Evolutionary conservation across 37 sponge, comb jelly and placozoan genomes (phyloP), one percentile per base, ranked within the genome.

Genomic region (Theonella swinhoei): DNA sequence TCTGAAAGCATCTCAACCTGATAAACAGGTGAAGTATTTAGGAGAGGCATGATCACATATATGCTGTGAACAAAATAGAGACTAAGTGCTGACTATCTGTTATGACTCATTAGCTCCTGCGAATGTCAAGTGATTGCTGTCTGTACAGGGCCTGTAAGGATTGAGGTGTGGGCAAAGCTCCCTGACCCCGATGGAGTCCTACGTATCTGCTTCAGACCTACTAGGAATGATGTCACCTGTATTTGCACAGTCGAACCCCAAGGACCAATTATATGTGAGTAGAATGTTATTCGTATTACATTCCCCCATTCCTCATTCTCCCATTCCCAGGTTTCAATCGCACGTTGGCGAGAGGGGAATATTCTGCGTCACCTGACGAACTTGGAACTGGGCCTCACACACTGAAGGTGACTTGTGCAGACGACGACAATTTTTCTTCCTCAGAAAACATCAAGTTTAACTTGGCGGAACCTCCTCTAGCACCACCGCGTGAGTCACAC

Each of bases 61-160:
- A n/a, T n/a, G n/a, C n/a, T n/a, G n/a, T n/a, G n/a, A n/a, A n/a
- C n/a, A n/a, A n/a, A n/a, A n/a, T n/a, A n/a, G n/a, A n/a, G n/a
- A n/a, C n/a, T n/a, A n/a, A n/a, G n/a, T n/a, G n/a, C n/a, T n/a
- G n/a, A n/a, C n/a, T n/a, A n/a, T n/a, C n/a, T n/a, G n/a, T n/a
- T n/a, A n/a, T n/a, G n/a, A n/a, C n/a, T n/a, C n/a, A n/a, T n/a
- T n/a, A n/a, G n/a, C n/a, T n/a, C n/a, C n/a, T n/a, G n/a, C n/a
- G n/a, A n/a, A n/a, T n/a, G n/a, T n/a, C n/a, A n/a, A n/a, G n/a
- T n/a, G n/a, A n/a, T n/a, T n/a, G n/a, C n/a, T n/a, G n/a, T n/a
- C n/a, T n/a, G n/a, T n/a, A n/a, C 26, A 83, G 85, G 78, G 28
- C 85, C 85, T 33, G 41, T 85, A 7, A 70, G 25, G 70, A 77